These are phyloP conservation scores for Holacanthus passer DNA, from an alignment of 2,113 vertebrate species.

Conservation along the genomic window DNA sequence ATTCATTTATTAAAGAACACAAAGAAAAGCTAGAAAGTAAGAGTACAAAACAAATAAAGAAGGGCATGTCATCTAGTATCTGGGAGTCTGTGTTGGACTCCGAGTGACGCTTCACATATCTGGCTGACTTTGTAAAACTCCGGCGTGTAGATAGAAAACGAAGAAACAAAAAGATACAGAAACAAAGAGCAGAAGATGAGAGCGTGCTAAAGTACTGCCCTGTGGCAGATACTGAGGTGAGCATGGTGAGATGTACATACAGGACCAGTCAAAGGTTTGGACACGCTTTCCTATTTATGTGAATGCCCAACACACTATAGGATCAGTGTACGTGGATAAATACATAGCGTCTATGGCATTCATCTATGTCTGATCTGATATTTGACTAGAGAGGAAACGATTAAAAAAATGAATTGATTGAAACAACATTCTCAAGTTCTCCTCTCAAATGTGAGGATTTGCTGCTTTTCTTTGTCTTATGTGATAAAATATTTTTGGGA, in stretches of 20 bases:
- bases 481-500: no score
- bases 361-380: not conserved
- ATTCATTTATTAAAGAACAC: conserved; percentile 64
- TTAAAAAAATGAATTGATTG: no score
- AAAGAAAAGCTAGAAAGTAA: conserved; percentile 52
- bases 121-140: conserved; percentile 42
- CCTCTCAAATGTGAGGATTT: not conserved
- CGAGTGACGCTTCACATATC: conserved; percentile 31
- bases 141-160: not conserved
- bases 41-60: conserved; percentile 43
- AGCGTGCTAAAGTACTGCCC: conserved; percentile 1
- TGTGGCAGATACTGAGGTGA: conserved; percentile 7
- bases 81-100: conserved; percentile 12
- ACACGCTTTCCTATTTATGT: no score
- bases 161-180: not conserved
- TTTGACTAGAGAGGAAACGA: not conserved
- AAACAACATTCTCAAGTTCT: not conserved
- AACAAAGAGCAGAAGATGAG: conserved; percentile 6
- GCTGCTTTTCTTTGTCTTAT: no score
- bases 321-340: not conserved
- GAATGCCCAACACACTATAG: no score
- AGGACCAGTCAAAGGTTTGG: no score
- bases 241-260: not conserved
- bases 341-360: no score
- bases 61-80: conserved; percentile 32